Percentiles rank a stretch among this genome's conserved stretches.
Evolutionary conservation across 2,797 vertebrate species (phyloP).

Genomic region (Danio kyathit): DNA sequence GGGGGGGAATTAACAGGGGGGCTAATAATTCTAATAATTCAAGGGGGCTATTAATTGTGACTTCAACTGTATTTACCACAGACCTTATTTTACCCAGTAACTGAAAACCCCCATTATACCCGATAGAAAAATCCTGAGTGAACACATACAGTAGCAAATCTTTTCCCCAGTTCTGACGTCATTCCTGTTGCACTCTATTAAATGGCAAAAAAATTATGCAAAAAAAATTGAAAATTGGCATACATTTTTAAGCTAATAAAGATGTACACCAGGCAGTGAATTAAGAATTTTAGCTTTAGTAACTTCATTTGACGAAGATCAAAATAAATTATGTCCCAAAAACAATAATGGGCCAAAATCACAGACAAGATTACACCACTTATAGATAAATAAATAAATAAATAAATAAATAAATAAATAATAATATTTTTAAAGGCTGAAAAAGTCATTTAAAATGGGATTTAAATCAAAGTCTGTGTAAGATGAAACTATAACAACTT

Average conservation of each 20-base stretch:
- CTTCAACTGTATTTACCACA: no score
- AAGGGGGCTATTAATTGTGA: no score
- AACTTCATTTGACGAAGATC: neutral
- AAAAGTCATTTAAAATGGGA: neutral
- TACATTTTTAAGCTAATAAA: neutral
- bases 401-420: no score
- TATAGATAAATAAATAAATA: neutral
- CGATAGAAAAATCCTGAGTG: no score
- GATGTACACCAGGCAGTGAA: neutral
- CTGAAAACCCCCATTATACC: no score
- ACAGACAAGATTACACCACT: neutral
- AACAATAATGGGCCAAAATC: neutral
- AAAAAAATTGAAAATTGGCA: neutral
- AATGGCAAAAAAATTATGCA: neutral
- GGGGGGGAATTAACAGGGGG: no score
- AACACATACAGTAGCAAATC: no score
- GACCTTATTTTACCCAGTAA: no score
- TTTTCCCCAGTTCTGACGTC: no score
- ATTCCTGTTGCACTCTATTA: no score
- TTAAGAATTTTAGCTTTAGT: neutral
- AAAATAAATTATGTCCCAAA: neutral
- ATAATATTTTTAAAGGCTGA: neutral
- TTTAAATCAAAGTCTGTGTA: constrained; percentile 4
- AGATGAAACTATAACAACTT: neutral
- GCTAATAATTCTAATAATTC: no score